Evolutionary conservation across 2,888 invertebrate species (phyloP), one percentile per base, ranked within the genome.

Genomic region (Ectobius pallidus): DNA sequence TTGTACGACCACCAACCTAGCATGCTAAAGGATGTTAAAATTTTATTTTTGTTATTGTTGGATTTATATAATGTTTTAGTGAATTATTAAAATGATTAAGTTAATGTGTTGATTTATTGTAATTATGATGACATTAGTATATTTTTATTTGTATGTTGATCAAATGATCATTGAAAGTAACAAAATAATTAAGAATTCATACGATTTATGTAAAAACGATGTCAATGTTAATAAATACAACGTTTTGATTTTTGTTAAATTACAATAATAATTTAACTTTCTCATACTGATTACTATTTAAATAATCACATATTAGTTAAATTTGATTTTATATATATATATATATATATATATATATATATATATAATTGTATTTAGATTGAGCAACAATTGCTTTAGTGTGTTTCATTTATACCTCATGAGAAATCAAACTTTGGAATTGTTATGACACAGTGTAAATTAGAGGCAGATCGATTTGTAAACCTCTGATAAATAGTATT

Each of bases 251-350:
- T n/a, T n/a, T n/a, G n/a, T n/a, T n/a, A n/a, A n/a, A n/a, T n/a
- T n/a, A n/a, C n/a, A n/a, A n/a, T n/a, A n/a, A n/a, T n/a, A n/a
- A n/a, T n/a, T n/a, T n/a, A n/a, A n/a, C n/a, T n/a, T n/a, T n/a
- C n/a, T n/a, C n/a, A n/a, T n/a, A n/a, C n/a, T n/a, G n/a, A n/a
- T n/a, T n/a, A n/a, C 39, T 39, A 39, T 6, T 39, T 39, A 39
- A 39, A 14, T 39, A 39, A 39, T 9, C 39, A 39, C 39, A 39
- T 39, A 9, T 39, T 71, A 71, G 73, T 73, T 71, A 71, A 73
- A 71, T 71, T 73, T 71, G 73, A 73, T 73, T 71, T 73, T 71
- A 71, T 71, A 71, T 71, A 71, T 71, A 71, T 71, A 71, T 71
- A 71, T 71, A 71, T 71, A 71, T 71, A 71, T 71, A 71, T 71